phyloP scores from a whole-genome alignment of 2,888 invertebrate genomes.

The Stenodera caucasica region DNA sequence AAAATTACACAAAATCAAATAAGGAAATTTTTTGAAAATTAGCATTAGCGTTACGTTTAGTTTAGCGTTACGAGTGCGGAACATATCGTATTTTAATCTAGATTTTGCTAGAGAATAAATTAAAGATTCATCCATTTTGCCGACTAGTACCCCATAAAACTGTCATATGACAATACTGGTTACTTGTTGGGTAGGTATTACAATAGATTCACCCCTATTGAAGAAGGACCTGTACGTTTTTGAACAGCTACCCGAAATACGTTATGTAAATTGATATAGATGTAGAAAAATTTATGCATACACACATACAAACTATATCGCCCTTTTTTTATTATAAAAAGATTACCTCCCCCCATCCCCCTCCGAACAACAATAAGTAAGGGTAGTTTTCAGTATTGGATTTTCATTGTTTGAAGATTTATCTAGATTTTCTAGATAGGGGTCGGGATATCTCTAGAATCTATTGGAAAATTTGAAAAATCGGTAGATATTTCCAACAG shows the following conservation, averaged over 20 bases:
- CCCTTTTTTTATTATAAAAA: conserved; percentile 13
- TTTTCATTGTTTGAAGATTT: neutral
- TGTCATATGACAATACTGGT: conserved; percentile 29
- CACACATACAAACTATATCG: conserved; percentile 2
- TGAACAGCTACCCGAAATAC: conserved; percentile 28
- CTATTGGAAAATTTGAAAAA: neutral
- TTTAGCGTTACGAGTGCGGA: too few relatives aligned
- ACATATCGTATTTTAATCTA: too few relatives aligned
- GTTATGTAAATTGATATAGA: conserved; percentile 32
- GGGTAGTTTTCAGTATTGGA: conserved; percentile 7
- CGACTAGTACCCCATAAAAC: conserved; percentile 27
- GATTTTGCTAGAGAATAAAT: conserved; percentile 17
- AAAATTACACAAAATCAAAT: too few relatives aligned
- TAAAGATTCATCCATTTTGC: conserved; percentile 11
- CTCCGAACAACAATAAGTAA: neutral
- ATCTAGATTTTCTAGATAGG: neutral
- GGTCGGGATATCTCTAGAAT: conserved; percentile 21
- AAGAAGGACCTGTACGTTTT: conserved; percentile 28
- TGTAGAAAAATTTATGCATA: conserved; percentile 20
- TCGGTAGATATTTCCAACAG: too few relatives aligned
- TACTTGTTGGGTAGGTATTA: conserved; percentile 23
- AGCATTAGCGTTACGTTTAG: too few relatives aligned
- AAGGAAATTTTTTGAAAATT: too few relatives aligned
- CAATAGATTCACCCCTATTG: conserved; percentile 26
- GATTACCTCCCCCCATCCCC: conserved; percentile 4